These are phyloP conservation scores for Plemyria rubiginata DNA, from an alignment of 2,888 invertebrate species.

Conservation along the genomic window DNA sequence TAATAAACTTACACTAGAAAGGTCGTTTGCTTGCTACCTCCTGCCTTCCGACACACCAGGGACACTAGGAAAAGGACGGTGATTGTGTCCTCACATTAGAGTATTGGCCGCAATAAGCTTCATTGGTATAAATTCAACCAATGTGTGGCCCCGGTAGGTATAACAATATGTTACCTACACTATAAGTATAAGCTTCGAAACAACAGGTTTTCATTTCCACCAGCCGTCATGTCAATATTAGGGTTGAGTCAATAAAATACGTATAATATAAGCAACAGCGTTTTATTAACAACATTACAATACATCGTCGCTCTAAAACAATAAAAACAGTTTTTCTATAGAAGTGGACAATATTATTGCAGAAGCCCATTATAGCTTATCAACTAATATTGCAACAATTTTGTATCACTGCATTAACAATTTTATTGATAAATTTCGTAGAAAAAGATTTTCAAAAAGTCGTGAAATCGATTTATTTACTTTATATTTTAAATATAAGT, in stretches of 20 bases:
- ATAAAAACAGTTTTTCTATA: constrained; percentile 50
- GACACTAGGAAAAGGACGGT: too few relatives aligned
- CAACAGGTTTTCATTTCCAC: too few relatives aligned
- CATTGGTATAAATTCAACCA: too few relatives aligned
- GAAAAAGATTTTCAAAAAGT: constrained; percentile 34
- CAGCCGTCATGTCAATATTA: too few relatives aligned
- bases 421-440: constrained; percentile 42
- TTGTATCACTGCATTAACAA: constrained; percentile 76
- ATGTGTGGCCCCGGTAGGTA: too few relatives aligned
- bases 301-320: constrained; percentile 54
- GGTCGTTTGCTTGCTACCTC: too few relatives aligned
- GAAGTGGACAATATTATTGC: constrained; percentile 44
- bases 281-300: constrained; percentile 79
- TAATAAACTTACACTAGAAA: too few relatives aligned
- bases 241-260: constrained; percentile 47
- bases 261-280: constrained; percentile 74
- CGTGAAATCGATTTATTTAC: constrained; percentile 35
- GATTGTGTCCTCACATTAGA: too few relatives aligned
- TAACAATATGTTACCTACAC: too few relatives aligned
- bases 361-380: constrained; percentile 64
- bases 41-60: too few relatives aligned
- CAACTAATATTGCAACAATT: constrained; percentile 82
- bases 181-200: too few relatives aligned
- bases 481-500: constrained; percentile 45
- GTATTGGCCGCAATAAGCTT: too few relatives aligned